Evolutionary conservation across 2,113 vertebrate species (phyloP), one percentile per base, ranked within the genome.

Genomic region (Agelaius phoeniceus): DNA sequence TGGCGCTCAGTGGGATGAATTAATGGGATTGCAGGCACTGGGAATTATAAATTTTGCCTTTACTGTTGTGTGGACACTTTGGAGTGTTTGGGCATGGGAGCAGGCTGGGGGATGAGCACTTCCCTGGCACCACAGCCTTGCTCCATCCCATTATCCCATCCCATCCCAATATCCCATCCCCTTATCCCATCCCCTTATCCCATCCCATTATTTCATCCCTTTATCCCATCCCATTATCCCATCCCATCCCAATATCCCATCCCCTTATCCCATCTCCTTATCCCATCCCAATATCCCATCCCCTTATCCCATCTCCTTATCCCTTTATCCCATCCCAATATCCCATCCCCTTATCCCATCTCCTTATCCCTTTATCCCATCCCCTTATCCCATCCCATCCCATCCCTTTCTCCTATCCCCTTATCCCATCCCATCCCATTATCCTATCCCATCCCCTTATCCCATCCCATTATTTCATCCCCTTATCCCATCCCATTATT

Each of bases 101-200:
- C 23, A 33, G n/a, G 1, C 0, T 12, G 30, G 48, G 65, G 46
- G 19, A 11, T 0, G 11, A 44, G 51, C 35, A 6, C 4, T 11
- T 10, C 2, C 27, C 4, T 4, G 8, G 49, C 5, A 35, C 27
- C 0, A 3, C 1, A 6, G 18, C 27, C 69, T 62, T 0, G 0
- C 6, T 41, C 6, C 8, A 26, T 13, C 44, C 21, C 62, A 8
- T 43, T 30, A 27, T 27, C 24, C 49, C 48, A 54, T 31, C 30
- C 30, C 54, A 20, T 55, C 52, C 52, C 15, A 3, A 10, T 54
- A 18, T 31, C 52, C 30, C 18, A 31, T 31, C 10, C 49, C 49
- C 1, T 5, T 51, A 33, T 31, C 52, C 52, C 30, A 31, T 33
- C 54, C 7, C 30, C 7, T 49, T 24, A 35, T 39, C 51, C 51